Evolutionary conservation across 2,113 vertebrate genomes (phyloP).

Genomic region (Oxyruncus cristatus): DNA sequence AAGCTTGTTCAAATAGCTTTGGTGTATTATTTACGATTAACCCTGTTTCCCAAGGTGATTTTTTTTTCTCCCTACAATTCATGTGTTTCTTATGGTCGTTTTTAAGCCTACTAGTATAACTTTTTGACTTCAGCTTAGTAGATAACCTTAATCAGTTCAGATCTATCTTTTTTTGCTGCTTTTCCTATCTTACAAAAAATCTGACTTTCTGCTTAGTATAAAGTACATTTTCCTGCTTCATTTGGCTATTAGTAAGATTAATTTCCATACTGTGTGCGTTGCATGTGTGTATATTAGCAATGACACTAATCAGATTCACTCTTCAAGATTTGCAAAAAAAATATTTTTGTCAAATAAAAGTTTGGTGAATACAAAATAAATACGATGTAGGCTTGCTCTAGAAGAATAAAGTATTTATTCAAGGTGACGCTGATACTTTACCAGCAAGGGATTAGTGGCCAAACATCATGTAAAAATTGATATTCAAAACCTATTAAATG

Average conservation of each 20-base stretch:
- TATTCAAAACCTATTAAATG: not conserved
- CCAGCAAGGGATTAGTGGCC: not conserved
- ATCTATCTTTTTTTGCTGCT: not conserved
- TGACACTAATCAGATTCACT: not conserved
- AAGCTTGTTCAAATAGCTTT: not conserved
- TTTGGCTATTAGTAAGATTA: not conserved
- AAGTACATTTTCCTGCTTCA: not conserved
- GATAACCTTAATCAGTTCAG: not conserved
- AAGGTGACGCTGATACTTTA: not conserved
- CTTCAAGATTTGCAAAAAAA: not conserved
- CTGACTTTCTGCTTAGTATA: not conserved
- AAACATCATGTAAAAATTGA: not conserved
- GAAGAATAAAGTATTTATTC: not conserved
- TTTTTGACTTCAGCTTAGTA: not conserved
- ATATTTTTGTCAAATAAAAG: not conserved
- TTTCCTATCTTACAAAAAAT: not conserved
- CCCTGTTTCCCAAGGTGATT: not conserved
- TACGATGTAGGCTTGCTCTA: not conserved
- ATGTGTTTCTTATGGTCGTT: not conserved
- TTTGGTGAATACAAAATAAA: not conserved
- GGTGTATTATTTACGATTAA: slow-evolving; percentile 21
- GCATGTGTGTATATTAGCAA: not conserved
- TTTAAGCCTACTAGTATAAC: not conserved
- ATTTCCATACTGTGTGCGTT: not conserved
- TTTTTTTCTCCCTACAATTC: not conserved